These are phyloP conservation scores for Aromia moschata DNA, from an alignment of 2,888 invertebrate species.

Conservation along the genomic window DNA sequence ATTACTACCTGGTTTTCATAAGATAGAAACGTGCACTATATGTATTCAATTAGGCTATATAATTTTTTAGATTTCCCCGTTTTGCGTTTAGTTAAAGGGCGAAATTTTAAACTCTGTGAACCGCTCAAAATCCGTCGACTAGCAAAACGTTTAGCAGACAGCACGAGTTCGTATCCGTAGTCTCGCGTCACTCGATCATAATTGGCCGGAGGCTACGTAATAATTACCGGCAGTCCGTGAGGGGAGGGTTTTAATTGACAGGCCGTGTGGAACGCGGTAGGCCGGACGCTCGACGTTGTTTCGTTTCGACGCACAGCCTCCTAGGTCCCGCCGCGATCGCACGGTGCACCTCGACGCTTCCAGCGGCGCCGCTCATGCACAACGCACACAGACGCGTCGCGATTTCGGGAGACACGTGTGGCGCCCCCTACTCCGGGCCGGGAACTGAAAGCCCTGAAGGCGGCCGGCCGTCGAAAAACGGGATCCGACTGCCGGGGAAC, in stretches of 20 bases:
- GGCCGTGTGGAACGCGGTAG: slow-evolving; percentile 6
- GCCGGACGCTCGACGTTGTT: slow-evolving; percentile 1
- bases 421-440: slow-evolving; percentile 20
- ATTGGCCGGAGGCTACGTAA: slow-evolving; percentile 9
- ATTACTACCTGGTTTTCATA: too few species aligned
- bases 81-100: too few species aligned
- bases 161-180: slow-evolving; percentile 1
- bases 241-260: neutral
- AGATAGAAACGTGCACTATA: too few species aligned
- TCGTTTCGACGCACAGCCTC: slow-evolving; percentile 1
- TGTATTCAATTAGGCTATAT: too few species aligned
- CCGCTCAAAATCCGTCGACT: too few species aligned
- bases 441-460: slow-evolving; percentile 23
- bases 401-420: slow-evolving; percentile 21
- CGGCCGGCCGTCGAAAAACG: slow-evolving; percentile 21
- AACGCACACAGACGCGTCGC: slow-evolving; percentile 14
- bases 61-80: too few species aligned
- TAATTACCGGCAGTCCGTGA: slow-evolving; percentile 15
- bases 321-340: slow-evolving; percentile 14
- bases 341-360: slow-evolving; percentile 12
- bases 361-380: slow-evolving; percentile 15
- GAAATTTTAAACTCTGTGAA: too few species aligned
- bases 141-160: neutral
- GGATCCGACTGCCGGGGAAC: slow-evolving; percentile 18
- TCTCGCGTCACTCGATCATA: neutral